Percentiles rank a stretch among this genome's conserved stretches.
Evolutionary conservation across 2,797 vertebrate species (phyloP).

Genomic region (Cyprinodon diabolis): DNA sequence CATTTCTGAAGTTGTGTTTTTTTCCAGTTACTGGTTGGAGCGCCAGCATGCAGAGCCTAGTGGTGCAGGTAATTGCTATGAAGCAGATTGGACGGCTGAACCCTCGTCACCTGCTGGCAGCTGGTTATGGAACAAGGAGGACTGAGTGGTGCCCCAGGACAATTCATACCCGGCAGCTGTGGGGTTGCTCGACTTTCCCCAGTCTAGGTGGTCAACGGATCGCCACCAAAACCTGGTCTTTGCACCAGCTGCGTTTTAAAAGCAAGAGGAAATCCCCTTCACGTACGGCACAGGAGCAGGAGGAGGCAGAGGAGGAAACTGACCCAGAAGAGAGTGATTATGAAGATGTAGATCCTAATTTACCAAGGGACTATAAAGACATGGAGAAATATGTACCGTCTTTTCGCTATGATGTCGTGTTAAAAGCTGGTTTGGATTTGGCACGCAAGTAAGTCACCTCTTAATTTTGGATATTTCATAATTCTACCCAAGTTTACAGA

Average conservation of each 20-base stretch:
- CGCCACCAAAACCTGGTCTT: slow-evolving; percentile 52
- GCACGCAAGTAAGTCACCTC: slow-evolving; percentile 89
- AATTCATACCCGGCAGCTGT: slow-evolving; percentile 75
- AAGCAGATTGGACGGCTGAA: slow-evolving; percentile 76
- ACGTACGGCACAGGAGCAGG: slow-evolving; percentile 67
- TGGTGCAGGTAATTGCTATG: slow-evolving; percentile 74
- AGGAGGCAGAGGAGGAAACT: slow-evolving; percentile 78
- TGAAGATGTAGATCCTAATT: slow-evolving; percentile 81
- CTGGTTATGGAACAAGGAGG: slow-evolving; percentile 59
- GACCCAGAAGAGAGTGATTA: slow-evolving; percentile 75
- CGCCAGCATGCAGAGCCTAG: slow-evolving; percentile 75
- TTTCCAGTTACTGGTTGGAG: slow-evolving; percentile 48
- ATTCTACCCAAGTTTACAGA: background rate
- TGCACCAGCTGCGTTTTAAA: slow-evolving; percentile 83
- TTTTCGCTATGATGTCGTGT: slow-evolving; percentile 88
- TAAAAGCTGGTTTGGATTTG: slow-evolving; percentile 90
- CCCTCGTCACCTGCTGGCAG: slow-evolving; percentile 63
- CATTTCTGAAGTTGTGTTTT: slow-evolving; percentile 1
- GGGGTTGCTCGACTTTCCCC: slow-evolving; percentile 57
- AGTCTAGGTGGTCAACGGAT: slow-evolving; percentile 50
- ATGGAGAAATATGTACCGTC: slow-evolving; percentile 88
- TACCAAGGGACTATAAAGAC: slow-evolving; percentile 91
- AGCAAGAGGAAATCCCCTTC: slow-evolving; percentile 83
- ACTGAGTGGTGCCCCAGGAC: slow-evolving; percentile 74
- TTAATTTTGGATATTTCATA: background rate